Evolutionary conservation across 2,888 invertebrate species (phyloP).

Genomic region (Charanyca ferruginea): DNA sequence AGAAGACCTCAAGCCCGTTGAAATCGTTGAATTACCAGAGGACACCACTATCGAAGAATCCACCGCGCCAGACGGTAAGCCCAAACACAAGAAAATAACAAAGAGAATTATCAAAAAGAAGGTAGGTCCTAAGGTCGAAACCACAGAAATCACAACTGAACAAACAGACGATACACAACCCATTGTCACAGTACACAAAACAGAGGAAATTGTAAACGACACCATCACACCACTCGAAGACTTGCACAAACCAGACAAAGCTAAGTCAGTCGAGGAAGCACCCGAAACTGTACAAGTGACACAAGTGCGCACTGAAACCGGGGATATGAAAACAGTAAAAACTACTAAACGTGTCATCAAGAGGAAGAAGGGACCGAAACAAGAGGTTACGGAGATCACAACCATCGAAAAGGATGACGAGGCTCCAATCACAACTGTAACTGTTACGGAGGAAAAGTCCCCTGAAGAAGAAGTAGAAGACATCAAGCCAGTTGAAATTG

Average conservation of each 20-base stretch:
- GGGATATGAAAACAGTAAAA: constrained; percentile 71
- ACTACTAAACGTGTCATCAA: constrained; percentile 70
- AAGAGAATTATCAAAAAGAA: constrained; percentile 80
- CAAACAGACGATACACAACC: constrained; percentile 67
- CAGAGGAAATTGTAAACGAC: constrained; percentile 66
- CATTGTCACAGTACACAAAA: constrained; percentile 77
- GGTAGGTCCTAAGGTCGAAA: constrained; percentile 74
- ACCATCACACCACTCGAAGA: constrained; percentile 50
- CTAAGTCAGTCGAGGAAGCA: constrained; percentile 27
- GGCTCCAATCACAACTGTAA: constrained; percentile 50
- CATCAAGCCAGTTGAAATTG: constrained; percentile 60
- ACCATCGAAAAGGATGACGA: constrained; percentile 50
- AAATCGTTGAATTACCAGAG: constrained; percentile 74
- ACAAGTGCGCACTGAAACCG: constrained; percentile 67
- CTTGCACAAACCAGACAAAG: constrained; percentile 56
- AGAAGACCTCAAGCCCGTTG: constrained; percentile 65
- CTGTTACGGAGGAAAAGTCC: constrained; percentile 52
- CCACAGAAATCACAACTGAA: constrained; percentile 60
- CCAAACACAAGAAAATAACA: constrained; percentile 72
- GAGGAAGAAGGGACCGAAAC: constrained; percentile 58
- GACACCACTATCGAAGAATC: constrained; percentile 70
- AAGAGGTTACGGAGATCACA: constrained; percentile 65
- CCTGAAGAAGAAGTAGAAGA: constrained; percentile 41
- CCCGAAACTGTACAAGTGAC: constrained; percentile 59
- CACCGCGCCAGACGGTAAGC: constrained; percentile 69